Evolutionary conservation across 2,888 invertebrate species (phyloP), one percentile per base, ranked within the genome.

Genomic region (Drosophila mulleri): DNA sequence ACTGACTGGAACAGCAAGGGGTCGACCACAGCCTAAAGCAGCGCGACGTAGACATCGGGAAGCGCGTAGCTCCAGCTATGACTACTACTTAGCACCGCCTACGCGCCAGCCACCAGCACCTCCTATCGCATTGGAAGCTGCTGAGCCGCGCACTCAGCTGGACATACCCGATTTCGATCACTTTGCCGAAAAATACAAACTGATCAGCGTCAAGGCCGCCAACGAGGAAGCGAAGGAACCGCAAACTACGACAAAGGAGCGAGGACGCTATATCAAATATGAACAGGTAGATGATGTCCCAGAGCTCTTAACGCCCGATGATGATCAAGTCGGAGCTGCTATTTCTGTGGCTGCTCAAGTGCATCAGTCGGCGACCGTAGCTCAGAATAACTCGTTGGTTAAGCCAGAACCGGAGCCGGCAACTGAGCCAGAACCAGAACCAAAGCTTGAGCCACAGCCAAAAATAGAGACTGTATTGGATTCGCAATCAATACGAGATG

Each of bases 251-350:
- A 67, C 41, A 20, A 79, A 83, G 48, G 63, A 72, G 52, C 82
- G 56, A 64, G 90, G 69, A 0, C 82, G 86, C 3, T 92, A 92
- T 66, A 78, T 91, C 0, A 90, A 88, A 56, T 91, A 91, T 44
- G 91, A 91, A 32, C 80, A 78, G 45, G 86, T 90, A 3, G 91
- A 91, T 60, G 88, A 90, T 72, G 81, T 88, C 18, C 83, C 88
- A 0, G 87, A 89, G 41, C 42, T 87, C 1, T 56, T 82, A 7
- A 89, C 85, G 0, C 85, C 88, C 0, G 84, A 86, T 14, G 88
- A 80, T 29, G 81, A 83, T 1, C 72, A 57, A 7, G 71, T 65
- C 20, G 80, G 78, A 44, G 72, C 75, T 35, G 52, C 86, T 2
- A 72, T 84, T 9, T 82, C 89, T 6, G 87, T 88, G 3, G 61